phyloP scores from a whole-genome alignment of 2,888 invertebrate species.

The Nymphalis c-album region DNA sequence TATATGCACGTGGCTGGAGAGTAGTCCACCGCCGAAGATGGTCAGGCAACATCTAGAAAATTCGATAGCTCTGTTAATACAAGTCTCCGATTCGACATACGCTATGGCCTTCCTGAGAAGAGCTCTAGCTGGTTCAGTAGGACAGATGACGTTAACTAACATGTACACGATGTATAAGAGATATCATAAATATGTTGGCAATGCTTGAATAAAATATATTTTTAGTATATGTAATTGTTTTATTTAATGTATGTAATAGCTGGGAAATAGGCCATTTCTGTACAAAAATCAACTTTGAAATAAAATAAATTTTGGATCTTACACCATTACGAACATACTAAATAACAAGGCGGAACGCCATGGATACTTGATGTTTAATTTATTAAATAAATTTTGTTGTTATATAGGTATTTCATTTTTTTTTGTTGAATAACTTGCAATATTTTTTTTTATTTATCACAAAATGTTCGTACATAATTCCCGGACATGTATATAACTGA shows the following conservation, averaged over 20 bases:
- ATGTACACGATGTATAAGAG: slow-evolving; percentile 72
- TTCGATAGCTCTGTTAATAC: slow-evolving; percentile 62
- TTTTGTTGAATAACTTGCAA: neutral
- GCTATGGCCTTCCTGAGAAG: slow-evolving; percentile 69
- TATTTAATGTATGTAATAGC: neutral
- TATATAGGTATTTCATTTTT: too few relatives aligned
- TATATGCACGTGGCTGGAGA: slow-evolving; percentile 62
- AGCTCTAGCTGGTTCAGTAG: slow-evolving; percentile 60
- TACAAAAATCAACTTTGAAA: too few relatives aligned
- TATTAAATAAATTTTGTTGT: too few relatives aligned
- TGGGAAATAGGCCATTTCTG: neutral
- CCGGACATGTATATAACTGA: too few relatives aligned
- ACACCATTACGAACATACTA: too few relatives aligned
- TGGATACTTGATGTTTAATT: too few relatives aligned
- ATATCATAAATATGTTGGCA: slow-evolving; percentile 76
- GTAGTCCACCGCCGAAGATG: slow-evolving; percentile 55
- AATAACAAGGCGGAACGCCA: too few relatives aligned
- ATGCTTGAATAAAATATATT: slow-evolving; percentile 49
- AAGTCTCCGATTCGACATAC: slow-evolving; percentile 62
- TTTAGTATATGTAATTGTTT: neutral
- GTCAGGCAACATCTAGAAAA: slow-evolving; percentile 72
- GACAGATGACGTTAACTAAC: slow-evolving; percentile 68
- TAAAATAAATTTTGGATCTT: too few relatives aligned
- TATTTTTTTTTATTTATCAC: neutral
- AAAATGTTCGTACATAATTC: too few relatives aligned